phyloP scores from a whole-genome alignment of 2,113 vertebrate genomes.

The Lepisosteus osseus region DNA sequence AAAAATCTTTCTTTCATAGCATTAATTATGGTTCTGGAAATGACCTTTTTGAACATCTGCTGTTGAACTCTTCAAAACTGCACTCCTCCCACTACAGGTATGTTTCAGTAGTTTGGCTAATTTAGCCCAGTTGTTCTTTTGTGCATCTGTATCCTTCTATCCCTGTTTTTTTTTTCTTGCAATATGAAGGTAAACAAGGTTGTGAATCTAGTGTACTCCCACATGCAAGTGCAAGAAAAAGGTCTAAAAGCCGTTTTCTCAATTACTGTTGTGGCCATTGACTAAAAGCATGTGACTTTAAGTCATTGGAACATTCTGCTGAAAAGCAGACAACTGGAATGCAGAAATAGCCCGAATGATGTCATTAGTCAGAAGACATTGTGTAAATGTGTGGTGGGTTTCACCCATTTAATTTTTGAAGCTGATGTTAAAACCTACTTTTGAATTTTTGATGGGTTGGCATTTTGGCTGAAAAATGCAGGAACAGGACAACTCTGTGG shows the following conservation, averaged over 20 bases:
- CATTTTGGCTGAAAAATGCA: not conserved
- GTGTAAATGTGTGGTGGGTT: not conserved
- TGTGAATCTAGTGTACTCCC: too few species aligned
- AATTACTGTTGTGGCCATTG: slow-evolving; percentile 12
- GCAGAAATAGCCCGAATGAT: slow-evolving; percentile 17
- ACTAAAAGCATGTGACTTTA: slow-evolving; percentile 19
- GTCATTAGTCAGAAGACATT: slow-evolving; percentile 22
- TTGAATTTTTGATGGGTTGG: not conserved
- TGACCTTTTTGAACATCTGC: too few species aligned
- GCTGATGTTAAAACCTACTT: not conserved
- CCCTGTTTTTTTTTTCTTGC: too few species aligned
- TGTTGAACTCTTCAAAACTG: too few species aligned
- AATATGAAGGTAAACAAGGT: too few species aligned
- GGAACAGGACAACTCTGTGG: not conserved
- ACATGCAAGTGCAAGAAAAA: too few species aligned
- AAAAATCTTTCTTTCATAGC: too few species aligned
- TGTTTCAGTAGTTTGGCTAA: too few species aligned
- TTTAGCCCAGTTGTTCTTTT: too few species aligned
- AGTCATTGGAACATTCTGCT: slow-evolving; percentile 5
- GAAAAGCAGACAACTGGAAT: not conserved
- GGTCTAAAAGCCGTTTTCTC: slow-evolving; percentile 1
- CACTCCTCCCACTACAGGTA: too few species aligned
- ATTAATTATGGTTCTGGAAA: too few species aligned
- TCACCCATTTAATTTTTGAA: not conserved
- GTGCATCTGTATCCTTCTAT: too few species aligned